Percentiles rank a stretch among this genome's conserved stretches.
phyloP scores from a whole-genome alignment of 1,140 invertebrate genomes.

The Micrasema minimum region DNA sequence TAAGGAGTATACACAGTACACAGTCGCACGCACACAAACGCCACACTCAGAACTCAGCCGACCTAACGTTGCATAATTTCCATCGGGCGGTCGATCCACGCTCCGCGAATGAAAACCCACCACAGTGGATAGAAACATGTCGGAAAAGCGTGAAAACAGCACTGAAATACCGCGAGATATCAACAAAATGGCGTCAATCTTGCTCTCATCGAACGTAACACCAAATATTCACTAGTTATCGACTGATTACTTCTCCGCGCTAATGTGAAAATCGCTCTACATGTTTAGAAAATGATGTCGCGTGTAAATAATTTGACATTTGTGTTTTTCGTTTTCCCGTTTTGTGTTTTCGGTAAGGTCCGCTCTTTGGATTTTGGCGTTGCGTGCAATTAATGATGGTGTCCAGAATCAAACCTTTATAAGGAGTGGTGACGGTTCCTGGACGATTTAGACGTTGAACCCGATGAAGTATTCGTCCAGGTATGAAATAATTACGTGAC shows the following conservation, averaged over 20 bases:
- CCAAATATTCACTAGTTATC: background rate
- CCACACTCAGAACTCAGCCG: slow-evolving; percentile 14
- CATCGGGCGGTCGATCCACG: slow-evolving; percentile 45
- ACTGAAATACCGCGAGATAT: slow-evolving; percentile 6
- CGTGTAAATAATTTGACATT: slow-evolving; percentile 26
- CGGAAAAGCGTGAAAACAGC: slow-evolving; percentile 9
- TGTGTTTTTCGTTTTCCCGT: slow-evolving; percentile 4
- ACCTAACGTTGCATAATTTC: slow-evolving; percentile 48
- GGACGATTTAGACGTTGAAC: background rate
- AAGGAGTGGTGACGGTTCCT: background rate
- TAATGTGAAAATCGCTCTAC: too few species aligned
- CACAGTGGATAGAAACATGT: background rate
- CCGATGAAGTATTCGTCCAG: background rate
- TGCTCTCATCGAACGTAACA: background rate
- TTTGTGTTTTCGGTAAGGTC: slow-evolving; percentile 2
- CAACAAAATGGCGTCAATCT: slow-evolving; percentile 17
- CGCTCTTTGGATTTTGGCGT: background rate
- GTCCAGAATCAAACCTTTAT: background rate
- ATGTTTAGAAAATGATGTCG: slow-evolving; percentile 10
- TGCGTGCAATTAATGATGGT: background rate
- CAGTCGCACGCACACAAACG: slow-evolving; percentile 13
- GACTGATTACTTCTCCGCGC: too few species aligned
- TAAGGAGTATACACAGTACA: too few species aligned
- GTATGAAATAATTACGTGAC: slow-evolving; percentile 1
- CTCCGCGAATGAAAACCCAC: slow-evolving; percentile 11